Conservation (phyloP, 2,888 invertebrate species). For the Erynnis tages region DNA sequence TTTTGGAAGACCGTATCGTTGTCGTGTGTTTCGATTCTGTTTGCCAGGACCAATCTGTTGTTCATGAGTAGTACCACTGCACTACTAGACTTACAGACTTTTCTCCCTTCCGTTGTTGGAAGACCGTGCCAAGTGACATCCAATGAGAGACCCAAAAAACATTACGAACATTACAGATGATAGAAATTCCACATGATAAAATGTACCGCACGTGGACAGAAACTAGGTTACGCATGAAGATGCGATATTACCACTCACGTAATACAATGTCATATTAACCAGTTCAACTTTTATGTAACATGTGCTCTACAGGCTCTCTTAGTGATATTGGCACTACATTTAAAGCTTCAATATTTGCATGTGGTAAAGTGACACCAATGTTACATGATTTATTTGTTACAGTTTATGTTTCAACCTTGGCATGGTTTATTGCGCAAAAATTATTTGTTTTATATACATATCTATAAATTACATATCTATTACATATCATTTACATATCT, state of each 20-base stretch:
- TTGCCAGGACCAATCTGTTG: no score
- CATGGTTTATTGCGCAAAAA: slow-evolving; percentile 5
- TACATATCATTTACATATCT: background rate
- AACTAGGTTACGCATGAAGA: slow-evolving; percentile 21
- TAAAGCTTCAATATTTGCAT: background rate
- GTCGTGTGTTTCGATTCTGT: no score
- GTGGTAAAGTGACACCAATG: slow-evolving; percentile 1
- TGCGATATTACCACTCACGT: slow-evolving; percentile 23
- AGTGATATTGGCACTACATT: slow-evolving; percentile 7
- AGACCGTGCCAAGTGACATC: no score
- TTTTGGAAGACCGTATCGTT: no score
- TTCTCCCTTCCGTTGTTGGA: no score
- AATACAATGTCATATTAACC: slow-evolving; percentile 24
- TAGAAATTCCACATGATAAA: slow-evolving; percentile 12
- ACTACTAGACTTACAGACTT: no score
- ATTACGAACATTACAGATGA: background rate
- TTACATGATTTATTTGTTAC: slow-evolving; percentile 2
- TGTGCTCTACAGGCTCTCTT: background rate
- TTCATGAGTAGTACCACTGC: no score
- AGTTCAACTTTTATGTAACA: slow-evolving; percentile 18
- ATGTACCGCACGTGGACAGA: background rate
- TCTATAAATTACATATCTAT: slow-evolving; percentile 3
- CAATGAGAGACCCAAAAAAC: no score
- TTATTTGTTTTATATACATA: no score
- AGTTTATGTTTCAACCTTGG: background rate